Base-by-base conservation (phyloP, 1,140 invertebrate species). In the Ceratina calcarata region DNA sequence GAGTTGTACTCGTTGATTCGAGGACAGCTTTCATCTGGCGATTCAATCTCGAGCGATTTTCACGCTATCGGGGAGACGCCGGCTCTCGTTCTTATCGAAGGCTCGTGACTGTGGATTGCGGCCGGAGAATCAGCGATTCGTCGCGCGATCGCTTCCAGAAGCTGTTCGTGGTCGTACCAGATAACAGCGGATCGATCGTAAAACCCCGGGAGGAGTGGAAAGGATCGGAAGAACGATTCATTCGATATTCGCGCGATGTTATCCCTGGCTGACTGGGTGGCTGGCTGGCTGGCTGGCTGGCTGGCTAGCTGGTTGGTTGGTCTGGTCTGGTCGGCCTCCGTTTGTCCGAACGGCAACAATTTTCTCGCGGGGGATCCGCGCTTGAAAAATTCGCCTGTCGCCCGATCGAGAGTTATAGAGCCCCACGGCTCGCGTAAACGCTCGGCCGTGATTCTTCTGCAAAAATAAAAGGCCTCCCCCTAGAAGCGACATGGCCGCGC, bases 381-480 rank as follows among this genome's bases (percentile, higher is more conserved):
- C 32, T 32, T 18, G 66, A 45, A 68, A 70, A 70, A 70, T 62
- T 62, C 37, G 37, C 7, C 18, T 27, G 45, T 27, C 55, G 13
- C 0, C n/a, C 58, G 67, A 70, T 70, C 49, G 75, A 55, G 67
- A 70, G 67, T 77, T 77, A 68, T 51, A 32, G 74, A 20, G 20
- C 22, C 1, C 45, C 13, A 0, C 45, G 13, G 60, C 3, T 22
- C 45, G 16, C 58, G 37, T 18, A 24, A 45, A 22, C 55, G 37
- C 0, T 16, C 3, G 15, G 6, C 10, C 24, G 32, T 61, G 76
- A 57, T 62, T 24, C 69, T 72, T 72, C 24, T 49, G 60, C 10
- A 55, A 53, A 55, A 65, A 72, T 64, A 73, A 78, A 73, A 45
- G 60, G 20, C 15, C 20, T 15, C 2, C 22, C 32, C 32, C 32